These are phyloP conservation scores for Indicator indicator DNA, from an alignment of 2,113 vertebrate genomes.

Conservation along the genomic window DNA sequence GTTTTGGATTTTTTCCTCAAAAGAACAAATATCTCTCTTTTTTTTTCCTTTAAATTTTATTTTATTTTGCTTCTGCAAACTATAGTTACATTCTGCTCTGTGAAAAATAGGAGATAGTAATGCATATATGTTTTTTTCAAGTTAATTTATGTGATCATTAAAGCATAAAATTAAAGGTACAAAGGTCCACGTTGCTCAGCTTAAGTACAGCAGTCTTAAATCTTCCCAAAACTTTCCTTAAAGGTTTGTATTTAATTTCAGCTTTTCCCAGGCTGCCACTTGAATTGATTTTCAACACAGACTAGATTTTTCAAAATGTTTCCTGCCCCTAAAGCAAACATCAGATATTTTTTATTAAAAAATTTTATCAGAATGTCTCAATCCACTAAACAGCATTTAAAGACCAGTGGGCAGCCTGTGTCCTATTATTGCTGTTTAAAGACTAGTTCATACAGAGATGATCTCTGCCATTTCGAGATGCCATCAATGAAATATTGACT, in stretches of 20 bases:
- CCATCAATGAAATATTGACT: not conserved
- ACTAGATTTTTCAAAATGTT: not conserved
- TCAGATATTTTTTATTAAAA: not conserved
- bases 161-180: slow-evolving; percentile 39
- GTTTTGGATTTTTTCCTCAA: not conserved
- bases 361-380: not conserved
- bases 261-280: not conserved
- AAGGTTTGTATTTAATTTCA: slow-evolving; percentile 9
- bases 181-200: not conserved
- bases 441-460: not conserved
- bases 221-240: slow-evolving; percentile 18
- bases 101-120: not conserved
- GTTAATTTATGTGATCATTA: slow-evolving; percentile 19
- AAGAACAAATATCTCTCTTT: not conserved
- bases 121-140: not conserved
- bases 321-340: not conserved
- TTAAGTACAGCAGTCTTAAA: not conserved
- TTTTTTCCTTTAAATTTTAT: not conserved
- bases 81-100: not conserved
- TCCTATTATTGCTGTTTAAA: not conserved
- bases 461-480: not conserved
- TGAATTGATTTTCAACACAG: slow-evolving; percentile 12
- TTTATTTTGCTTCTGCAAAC: not conserved
- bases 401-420: not conserved
- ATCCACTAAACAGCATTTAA: not conserved